These are phyloP conservation scores for Vanessa cardui DNA, from an alignment of 2,888 invertebrate species.

Conservation along the genomic window DNA sequence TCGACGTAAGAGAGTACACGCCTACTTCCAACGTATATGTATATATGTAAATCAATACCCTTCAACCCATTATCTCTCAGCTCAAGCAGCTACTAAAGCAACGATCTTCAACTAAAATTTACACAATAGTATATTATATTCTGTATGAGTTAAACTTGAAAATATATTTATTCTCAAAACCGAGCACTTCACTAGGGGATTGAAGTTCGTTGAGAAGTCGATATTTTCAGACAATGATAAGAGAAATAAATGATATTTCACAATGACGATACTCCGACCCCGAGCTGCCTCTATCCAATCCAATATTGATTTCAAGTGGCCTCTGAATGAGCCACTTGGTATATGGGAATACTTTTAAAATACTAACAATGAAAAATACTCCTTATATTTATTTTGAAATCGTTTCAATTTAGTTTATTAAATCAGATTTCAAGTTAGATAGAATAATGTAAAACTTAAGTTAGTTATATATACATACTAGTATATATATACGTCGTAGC, in stretches of 20 bases:
- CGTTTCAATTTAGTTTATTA: slow-evolving; percentile 7
- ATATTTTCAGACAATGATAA: slow-evolving; percentile 71
- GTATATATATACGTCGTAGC: no score
- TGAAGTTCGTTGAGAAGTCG: slow-evolving; percentile 55
- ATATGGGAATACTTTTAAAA: slow-evolving; percentile 32
- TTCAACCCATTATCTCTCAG: no score
- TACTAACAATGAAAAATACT: slow-evolving; percentile 24
- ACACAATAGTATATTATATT: not conserved
- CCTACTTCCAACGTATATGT: no score
- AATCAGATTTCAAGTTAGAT: not conserved
- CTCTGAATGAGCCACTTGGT: slow-evolving; percentile 33
- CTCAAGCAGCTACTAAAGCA: no score
- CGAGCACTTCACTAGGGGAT: slow-evolving; percentile 47
- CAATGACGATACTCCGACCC: slow-evolving; percentile 51
- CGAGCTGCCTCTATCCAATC: slow-evolving; percentile 42
- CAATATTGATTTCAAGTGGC: slow-evolving; percentile 42
- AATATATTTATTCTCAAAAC: slow-evolving; percentile 29
- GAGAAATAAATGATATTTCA: slow-evolving; percentile 71
- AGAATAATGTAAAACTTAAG: no score
- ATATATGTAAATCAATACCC: no score
- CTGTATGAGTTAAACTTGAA: not conserved
- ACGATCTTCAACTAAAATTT: no score
- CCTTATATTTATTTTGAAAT: slow-evolving; percentile 22
- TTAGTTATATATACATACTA: no score
- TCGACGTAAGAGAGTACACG: no score